Evolutionary conservation across 1,140 invertebrate genomes (phyloP).

Genomic region (Aphaenogaster floridana): DNA sequence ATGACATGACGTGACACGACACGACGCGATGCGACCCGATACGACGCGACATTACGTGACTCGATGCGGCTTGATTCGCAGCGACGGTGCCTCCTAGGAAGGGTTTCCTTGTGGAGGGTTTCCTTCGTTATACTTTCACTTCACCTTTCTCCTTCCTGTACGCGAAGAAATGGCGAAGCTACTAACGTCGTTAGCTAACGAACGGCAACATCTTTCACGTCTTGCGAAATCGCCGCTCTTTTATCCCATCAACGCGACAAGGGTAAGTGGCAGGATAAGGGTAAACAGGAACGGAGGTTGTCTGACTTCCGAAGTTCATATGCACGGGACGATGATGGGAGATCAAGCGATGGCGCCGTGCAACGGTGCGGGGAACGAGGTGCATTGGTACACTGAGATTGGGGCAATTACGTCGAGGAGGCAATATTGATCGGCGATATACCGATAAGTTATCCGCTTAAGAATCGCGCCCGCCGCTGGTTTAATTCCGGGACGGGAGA

Average conservation of each 20-base stretch:
- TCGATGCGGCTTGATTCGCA: not conserved
- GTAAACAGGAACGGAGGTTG: conserved; percentile 9
- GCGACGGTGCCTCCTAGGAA: not conserved
- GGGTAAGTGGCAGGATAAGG: not conserved
- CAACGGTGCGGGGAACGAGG: conserved; percentile 14
- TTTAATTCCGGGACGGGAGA: conserved; percentile 41
- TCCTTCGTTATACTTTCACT: not conserved
- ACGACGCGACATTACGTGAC: not conserved
- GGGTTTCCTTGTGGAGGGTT: not conserved
- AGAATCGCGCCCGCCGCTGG: conserved; percentile 40
- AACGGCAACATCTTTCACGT: conserved; percentile 39
- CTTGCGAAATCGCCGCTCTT: conserved; percentile 29
- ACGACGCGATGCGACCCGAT: conserved; percentile 31
- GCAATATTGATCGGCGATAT: conserved; percentile 66
- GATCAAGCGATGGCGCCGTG: conserved; percentile 34
- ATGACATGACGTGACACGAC: conserved; percentile 60
- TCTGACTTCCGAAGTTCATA: conserved; percentile 44
- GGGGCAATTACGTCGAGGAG: conserved; percentile 62
- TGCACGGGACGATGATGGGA: conserved; percentile 46
- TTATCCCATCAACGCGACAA: conserved; percentile 31
- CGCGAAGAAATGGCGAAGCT: conserved; percentile 34
- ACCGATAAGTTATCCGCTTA: conserved; percentile 69
- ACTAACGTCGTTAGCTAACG: conserved; percentile 71
- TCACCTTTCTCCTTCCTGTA: not conserved
- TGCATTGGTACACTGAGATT: conserved; percentile 61